Conservation (phyloP, 2,797 vertebrate genomes). For the Lepilemur septentrionalis region DNA sequence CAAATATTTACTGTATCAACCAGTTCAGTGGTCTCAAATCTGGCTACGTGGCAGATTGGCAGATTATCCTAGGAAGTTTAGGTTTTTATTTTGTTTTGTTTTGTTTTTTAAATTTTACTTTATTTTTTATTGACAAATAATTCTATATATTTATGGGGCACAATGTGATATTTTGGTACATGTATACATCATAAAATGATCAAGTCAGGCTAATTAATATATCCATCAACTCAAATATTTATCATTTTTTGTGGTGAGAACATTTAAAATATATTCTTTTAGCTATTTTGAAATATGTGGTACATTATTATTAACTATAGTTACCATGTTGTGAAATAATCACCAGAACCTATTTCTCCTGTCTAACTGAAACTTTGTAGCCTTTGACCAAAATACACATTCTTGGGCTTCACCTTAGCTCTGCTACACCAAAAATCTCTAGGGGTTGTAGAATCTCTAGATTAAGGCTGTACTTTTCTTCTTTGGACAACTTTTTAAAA, state of each 20-base stretch:
- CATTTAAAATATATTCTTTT: background rate
- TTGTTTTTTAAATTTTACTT: background rate
- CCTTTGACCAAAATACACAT: background rate
- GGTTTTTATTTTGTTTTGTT: background rate
- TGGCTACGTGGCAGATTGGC: background rate
- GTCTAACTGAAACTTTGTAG: background rate
- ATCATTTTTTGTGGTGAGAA: background rate
- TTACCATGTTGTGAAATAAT: background rate
- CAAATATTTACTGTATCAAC: background rate
- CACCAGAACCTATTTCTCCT: background rate
- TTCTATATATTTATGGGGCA: background rate
- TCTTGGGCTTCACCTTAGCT: background rate
- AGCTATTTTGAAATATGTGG: background rate
- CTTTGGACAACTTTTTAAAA: background rate
- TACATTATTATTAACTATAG: background rate
- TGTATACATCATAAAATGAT: background rate
- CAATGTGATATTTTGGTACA: background rate
- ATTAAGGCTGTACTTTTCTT: background rate
- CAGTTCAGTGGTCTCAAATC: background rate
- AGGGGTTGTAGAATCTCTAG: background rate
- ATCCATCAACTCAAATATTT: background rate
- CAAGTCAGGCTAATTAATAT: background rate
- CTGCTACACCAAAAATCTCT: background rate
- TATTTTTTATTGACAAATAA: background rate
- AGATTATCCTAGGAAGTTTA: background rate